phyloP scores from a whole-genome alignment of 2,888 invertebrate genomes.

The Drepanosiphum platanoidis region DNA sequence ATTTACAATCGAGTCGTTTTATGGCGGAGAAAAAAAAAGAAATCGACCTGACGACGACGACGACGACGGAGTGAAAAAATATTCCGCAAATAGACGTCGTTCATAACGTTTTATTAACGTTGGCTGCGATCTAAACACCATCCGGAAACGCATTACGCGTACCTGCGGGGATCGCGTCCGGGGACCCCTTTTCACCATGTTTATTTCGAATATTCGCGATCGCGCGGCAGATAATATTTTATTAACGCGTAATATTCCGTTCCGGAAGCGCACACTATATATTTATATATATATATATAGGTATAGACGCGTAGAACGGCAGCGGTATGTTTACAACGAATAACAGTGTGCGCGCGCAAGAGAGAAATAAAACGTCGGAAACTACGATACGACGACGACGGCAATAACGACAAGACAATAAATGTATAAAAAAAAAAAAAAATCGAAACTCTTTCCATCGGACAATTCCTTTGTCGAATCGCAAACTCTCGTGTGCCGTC shows the following conservation, averaged over 20 bases:
- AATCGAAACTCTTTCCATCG: no score
- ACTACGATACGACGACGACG: background rate
- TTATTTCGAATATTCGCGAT: background rate
- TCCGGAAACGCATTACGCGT: constrained; percentile 13
- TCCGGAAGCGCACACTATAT: background rate
- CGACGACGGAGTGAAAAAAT: background rate
- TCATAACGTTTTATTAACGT: constrained; percentile 8
- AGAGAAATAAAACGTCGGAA: background rate
- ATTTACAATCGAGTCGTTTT: background rate
- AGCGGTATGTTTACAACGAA: background rate
- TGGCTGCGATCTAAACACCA: background rate
- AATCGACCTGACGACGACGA: background rate
- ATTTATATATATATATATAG: background rate
- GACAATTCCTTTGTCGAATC: no score
- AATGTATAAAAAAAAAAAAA: background rate
- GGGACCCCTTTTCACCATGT: background rate
- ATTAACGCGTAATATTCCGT: background rate
- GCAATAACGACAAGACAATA: background rate
- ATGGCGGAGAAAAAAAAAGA: background rate
- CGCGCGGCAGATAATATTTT: background rate
- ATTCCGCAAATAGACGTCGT: constrained; percentile 3
- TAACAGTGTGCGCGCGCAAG: background rate
- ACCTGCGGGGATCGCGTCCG: background rate
- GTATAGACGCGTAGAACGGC: background rate
- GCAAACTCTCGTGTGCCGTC: background rate